A percentile compares a stretch with the other conserved stretches of the same genome.
Conservation (phyloP, 2,797 vertebrate genomes). For the Xenentodon cancila region DNA sequence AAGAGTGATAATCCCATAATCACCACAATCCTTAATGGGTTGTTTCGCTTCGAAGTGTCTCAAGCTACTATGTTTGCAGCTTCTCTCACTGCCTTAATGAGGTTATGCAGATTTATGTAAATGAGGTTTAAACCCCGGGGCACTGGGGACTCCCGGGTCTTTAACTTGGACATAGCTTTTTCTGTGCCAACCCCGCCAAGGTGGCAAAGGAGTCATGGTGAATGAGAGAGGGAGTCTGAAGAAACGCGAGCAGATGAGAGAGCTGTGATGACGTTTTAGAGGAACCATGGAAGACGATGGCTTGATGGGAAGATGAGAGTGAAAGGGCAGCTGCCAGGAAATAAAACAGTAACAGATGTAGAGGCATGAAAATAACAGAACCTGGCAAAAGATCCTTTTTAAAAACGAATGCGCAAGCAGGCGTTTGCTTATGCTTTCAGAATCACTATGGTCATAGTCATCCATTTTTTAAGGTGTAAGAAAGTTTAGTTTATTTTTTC, state of each 20-base stretch:
- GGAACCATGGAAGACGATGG: constrained; percentile 3
- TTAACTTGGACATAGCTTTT: constrained; percentile 48
- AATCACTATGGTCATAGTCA: no score
- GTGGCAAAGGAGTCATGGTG: constrained; percentile 12
- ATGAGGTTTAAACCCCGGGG: constrained; percentile 63
- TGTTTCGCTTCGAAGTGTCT: constrained; percentile 67
- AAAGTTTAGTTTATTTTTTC: no score
- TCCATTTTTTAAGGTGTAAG: no score
- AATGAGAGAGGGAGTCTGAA: constrained; percentile 35
- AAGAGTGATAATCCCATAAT: constrained; percentile 74
- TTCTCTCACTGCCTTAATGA: constrained; percentile 56
- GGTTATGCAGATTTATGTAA: constrained; percentile 79
- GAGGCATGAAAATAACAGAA: constrained; percentile 5
- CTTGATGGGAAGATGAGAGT: constrained; percentile 44
- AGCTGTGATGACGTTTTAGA: constrained; percentile 41
- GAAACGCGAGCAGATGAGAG: constrained; percentile 14
- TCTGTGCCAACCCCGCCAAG: constrained; percentile 21
- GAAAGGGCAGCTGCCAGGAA: constrained; percentile 54
- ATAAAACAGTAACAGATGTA: constrained; percentile 47
- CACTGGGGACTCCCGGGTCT: constrained; percentile 35
- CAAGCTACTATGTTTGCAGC: constrained; percentile 55
- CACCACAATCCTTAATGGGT: constrained; percentile 66
- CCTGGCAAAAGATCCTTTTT: background rate
- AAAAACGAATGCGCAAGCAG: background rate
- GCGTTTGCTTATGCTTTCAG: no score